Evolutionary conservation across 2,888 invertebrate species (phyloP), one percentile per base, ranked within the genome.

Genomic region (Sphecodes monilicornis): DNA sequence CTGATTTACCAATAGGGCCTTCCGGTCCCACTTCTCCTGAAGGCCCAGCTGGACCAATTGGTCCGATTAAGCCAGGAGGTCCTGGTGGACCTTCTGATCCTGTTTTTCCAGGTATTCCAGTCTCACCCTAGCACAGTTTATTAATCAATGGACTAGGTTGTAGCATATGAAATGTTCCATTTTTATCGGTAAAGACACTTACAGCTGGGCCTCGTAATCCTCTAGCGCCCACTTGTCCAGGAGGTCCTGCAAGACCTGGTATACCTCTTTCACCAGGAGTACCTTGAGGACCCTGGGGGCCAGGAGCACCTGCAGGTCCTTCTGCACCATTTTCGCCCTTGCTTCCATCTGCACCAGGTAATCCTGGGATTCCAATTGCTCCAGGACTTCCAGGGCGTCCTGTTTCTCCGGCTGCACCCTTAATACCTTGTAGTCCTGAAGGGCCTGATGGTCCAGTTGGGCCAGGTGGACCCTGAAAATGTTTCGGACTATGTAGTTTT

Each of bases 71-170:
- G 8, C 98, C 98, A 36, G 95, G 95, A 54, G 96, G 96, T 60
- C 98, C 98, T 3, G 96, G 95, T n/a, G 96, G 96, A 4, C 98
- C 98, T 92, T 97, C 97, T 72, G 96, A 95, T 32, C 97, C 98
- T 11, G 97, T 95, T 94, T 97, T 97, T 0, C 97, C 98, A 70
- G 97, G 95, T 72, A 95, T 93, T 60, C 98, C 98, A 88, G 95
- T 95, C 95, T 97, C 97, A 86, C 98, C 97, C 96, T 97, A 90
- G 26, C 32, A 11, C 0, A 46, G 18, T 46, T 32, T 22, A 32
- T 32, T 11, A 32, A 32, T 50, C n/a, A 4, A 54, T 11, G 11
- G 1, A n/a, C 54, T 50, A 50, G 3, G 1, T 22, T 50, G 3
- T 50, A 50, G 22, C 22, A n/a, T 10, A 8, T 10, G 50, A 50